phyloP scores from a whole-genome alignment of 2,888 invertebrate species.

The Agrenia bidenticulata region DNA sequence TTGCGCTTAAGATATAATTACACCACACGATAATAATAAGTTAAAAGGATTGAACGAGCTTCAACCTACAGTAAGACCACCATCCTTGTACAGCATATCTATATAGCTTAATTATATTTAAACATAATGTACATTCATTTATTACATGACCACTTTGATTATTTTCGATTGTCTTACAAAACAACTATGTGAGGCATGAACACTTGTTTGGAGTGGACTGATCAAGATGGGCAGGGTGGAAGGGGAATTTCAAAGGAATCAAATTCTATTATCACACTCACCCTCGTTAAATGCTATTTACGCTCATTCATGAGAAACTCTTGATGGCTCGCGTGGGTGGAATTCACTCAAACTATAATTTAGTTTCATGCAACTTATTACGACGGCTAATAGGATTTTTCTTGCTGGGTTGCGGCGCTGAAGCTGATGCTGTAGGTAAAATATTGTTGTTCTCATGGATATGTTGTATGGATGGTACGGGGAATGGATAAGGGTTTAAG shows the following conservation, averaged over 20 bases:
- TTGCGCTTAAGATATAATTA: too few relatives aligned
- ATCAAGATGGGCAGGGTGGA: neutral
- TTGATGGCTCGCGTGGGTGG: constrained; percentile 24
- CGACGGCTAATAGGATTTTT: constrained; percentile 29
- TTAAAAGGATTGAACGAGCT: too few relatives aligned
- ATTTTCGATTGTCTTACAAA: neutral
- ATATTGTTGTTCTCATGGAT: constrained; percentile 27
- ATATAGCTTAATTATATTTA: constrained; percentile 8
- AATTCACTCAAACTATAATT: constrained; percentile 38
- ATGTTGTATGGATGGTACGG: constrained; percentile 48
- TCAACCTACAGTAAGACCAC: too few relatives aligned
- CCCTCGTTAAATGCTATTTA: neutral
- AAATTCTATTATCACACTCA: constrained; percentile 10
- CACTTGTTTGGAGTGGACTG: neutral
- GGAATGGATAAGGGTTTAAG: constrained; percentile 42
- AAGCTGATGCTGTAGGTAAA: constrained; percentile 8
- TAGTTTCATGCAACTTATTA: constrained; percentile 49
- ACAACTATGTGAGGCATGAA: neutral
- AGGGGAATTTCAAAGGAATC: neutral
- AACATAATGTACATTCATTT: constrained; percentile 9
- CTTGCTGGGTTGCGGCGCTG: constrained; percentile 28
- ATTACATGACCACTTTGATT: neutral
- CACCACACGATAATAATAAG: too few relatives aligned
- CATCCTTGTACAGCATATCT: neutral
- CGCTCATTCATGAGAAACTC: constrained; percentile 4